Percentiles rank a stretch among this genome's conserved stretches.
These are phyloP conservation scores for Acanthosepion pharaonis DNA, from an alignment of 2,888 invertebrate species.

Conservation along the genomic window DNA sequence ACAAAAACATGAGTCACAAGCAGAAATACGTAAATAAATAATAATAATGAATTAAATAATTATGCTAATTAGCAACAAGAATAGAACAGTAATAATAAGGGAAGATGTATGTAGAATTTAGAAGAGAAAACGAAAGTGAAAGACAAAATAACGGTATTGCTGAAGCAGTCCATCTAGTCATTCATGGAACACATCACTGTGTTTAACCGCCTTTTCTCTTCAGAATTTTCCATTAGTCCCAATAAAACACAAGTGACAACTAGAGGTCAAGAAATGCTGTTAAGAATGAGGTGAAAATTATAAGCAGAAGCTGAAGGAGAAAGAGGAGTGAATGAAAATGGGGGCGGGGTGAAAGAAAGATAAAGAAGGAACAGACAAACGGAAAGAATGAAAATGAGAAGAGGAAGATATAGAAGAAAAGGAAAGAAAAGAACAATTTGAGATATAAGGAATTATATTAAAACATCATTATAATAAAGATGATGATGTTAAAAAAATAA, in stretches of 20 bases:
- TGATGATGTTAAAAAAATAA: too few species aligned
- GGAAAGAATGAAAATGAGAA: too few species aligned
- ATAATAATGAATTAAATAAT: too few species aligned
- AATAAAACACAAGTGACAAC: not conserved
- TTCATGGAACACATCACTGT: not conserved
- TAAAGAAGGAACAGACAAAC: too few species aligned
- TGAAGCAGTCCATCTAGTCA: not conserved
- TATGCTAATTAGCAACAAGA: too few species aligned
- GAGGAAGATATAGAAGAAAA: too few species aligned
- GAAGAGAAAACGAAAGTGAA: not conserved
- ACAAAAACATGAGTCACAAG: too few species aligned
- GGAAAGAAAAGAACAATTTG: too few species aligned
- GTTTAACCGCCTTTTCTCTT: not conserved
- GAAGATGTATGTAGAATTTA: not conserved
- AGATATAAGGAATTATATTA: too few species aligned
- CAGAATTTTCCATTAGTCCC: not conserved
- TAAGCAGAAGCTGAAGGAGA: not conserved
- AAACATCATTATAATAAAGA: too few species aligned
- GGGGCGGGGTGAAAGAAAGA: not conserved
- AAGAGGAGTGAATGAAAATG: not conserved
- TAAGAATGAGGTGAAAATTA: not conserved
- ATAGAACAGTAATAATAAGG: not conserved
- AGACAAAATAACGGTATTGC: not conserved
- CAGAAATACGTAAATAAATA: too few species aligned
- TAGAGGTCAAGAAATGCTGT: not conserved